phyloP scores from a whole-genome alignment of 2,888 invertebrate genomes.

The Drymonia ruficornis region DNA sequence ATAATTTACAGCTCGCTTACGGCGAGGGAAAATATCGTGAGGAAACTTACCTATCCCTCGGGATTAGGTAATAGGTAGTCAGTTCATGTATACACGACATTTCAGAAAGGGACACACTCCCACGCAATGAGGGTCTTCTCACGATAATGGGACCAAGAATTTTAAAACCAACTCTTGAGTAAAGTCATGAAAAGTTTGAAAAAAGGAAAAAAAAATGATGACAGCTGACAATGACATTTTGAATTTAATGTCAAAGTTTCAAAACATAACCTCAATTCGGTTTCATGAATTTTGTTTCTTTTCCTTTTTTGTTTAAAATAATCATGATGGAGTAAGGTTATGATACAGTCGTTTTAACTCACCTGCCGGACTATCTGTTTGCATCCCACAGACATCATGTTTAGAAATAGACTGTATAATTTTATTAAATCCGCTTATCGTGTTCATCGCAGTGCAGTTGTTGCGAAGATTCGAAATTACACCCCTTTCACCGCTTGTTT shows the following conservation, averaged over 20 bases:
- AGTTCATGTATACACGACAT: too few species aligned
- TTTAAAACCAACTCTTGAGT: not conserved
- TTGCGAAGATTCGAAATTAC: conserved; percentile 49
- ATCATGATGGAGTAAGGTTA: conserved; percentile 16
- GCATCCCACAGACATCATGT: conserved; percentile 50
- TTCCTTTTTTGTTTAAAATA: not conserved
- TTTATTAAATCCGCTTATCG: conserved; percentile 49
- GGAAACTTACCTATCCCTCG: too few species aligned
- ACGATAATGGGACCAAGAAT: too few species aligned
- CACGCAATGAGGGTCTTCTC: too few species aligned
- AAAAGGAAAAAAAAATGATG: conserved; percentile 5
- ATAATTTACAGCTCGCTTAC: too few species aligned
- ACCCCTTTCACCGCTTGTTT: conserved; percentile 61
- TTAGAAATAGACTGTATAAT: conserved; percentile 54
- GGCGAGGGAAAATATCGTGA: too few species aligned
- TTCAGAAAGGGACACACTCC: too few species aligned
- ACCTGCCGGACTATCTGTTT: not conserved
- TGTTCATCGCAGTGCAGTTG: conserved; percentile 42
- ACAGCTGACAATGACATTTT: conserved; percentile 6
- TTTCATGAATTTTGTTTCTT: not conserved
- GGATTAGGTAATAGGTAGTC: too few species aligned
- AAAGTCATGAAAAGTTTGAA: not conserved
- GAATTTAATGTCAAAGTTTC: conserved; percentile 6
- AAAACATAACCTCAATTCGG: conserved; percentile 23
- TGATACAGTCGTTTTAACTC: not conserved